These are phyloP conservation scores for Gymnothorax javanicus DNA, from an alignment of 2,797 vertebrate species.

Conservation along the genomic window DNA sequence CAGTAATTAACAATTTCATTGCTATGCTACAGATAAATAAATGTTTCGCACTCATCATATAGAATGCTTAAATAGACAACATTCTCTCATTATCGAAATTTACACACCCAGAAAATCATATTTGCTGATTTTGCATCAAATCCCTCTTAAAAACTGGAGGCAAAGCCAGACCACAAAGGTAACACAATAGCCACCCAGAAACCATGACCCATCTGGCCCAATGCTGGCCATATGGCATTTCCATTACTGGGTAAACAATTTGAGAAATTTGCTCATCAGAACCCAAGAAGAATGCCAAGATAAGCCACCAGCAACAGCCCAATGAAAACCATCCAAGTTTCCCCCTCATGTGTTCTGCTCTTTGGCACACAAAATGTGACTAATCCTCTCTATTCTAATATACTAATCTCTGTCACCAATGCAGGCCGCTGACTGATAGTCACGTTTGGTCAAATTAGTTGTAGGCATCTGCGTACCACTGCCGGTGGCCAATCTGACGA, in stretches of 20 bases:
- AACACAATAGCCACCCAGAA: not conserved
- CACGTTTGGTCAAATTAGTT: not conserved
- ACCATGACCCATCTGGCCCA: not conserved
- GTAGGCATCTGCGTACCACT: not conserved
- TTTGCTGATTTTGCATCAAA: not conserved
- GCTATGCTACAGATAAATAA: not conserved
- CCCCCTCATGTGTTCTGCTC: not conserved
- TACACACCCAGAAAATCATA: not conserved
- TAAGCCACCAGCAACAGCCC: not conserved
- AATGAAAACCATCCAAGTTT: not conserved
- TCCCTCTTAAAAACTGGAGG: not conserved
- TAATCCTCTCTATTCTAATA: not conserved
- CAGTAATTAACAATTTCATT: not conserved
- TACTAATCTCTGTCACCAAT: not conserved
- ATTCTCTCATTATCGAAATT: not conserved
- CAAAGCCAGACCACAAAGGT: not conserved
- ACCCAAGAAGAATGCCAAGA: not conserved
- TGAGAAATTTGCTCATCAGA: not conserved
- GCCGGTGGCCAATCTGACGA: not conserved
- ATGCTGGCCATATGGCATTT: not conserved
- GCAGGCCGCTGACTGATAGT: not conserved
- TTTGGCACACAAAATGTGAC: constrained; percentile 12
- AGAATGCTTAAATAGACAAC: not conserved
- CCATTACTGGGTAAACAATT: not conserved
- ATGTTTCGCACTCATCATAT: not conserved